A percentile compares a stretch with the other conserved stretches of the same genome.
Evolutionary conservation across 2,113 vertebrate genomes (phyloP).

Genomic region (Lasiurus cinereus): DNA sequence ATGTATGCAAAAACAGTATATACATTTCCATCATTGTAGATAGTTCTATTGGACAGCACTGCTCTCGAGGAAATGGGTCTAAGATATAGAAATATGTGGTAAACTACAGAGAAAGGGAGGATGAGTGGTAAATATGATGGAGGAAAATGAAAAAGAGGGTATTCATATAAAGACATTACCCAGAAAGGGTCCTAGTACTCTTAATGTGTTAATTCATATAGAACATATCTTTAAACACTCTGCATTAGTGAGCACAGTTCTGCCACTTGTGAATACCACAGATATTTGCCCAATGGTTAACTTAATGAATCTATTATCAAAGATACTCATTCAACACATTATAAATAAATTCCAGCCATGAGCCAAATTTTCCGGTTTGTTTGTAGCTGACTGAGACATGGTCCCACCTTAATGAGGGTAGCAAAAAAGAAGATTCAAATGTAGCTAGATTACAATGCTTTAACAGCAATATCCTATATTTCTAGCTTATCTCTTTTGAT

Average conservation of each 20-base stretch:
- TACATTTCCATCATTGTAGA: background rate
- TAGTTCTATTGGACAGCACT: background rate
- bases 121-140: background rate
- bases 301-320: constrained; percentile 9
- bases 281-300: constrained; percentile 33
- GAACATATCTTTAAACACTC: background rate
- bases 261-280: background rate
- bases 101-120: background rate
- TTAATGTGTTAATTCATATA: background rate
- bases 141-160: constrained; percentile 1
- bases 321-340: background rate
- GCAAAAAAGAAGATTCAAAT: background rate
- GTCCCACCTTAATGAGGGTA: background rate
- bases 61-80: background rate
- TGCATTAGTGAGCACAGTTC: background rate
- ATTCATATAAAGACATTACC: background rate
- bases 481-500: background rate
- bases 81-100: background rate
- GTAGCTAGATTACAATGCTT: background rate
- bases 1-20: background rate
- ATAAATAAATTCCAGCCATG: background rate
- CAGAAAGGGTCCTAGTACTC: background rate
- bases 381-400: background rate
- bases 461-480: background rate
- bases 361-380: background rate